phyloP scores from a whole-genome alignment of 2,797 vertebrate genomes.

The Tolypeutes matacus region DNA sequence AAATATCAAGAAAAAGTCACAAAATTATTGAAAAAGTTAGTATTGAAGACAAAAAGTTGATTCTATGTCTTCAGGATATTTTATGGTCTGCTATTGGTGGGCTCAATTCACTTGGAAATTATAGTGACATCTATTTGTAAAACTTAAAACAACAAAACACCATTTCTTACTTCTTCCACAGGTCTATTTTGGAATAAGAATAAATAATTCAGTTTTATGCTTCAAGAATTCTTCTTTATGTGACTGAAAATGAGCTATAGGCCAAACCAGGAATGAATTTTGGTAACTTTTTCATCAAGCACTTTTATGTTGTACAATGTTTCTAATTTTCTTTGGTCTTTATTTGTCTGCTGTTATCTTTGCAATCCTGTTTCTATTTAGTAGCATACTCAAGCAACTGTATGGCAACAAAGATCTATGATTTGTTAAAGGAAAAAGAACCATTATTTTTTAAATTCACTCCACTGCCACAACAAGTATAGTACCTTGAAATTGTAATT shows the following conservation, averaged over 20 bases:
- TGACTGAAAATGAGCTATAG: neutral
- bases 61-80: constrained; percentile 6
- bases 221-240: neutral
- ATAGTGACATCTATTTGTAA: neutral
- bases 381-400: neutral
- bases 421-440: neutral
- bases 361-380: neutral
- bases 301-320: neutral
- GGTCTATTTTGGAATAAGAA: neutral
- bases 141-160: neutral
- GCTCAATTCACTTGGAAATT: neutral
- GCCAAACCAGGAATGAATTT: neutral
- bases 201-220: neutral
- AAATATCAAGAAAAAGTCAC: constrained; percentile 13
- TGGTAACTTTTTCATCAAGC: neutral
- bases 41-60: neutral
- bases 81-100: neutral
- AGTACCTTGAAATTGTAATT: neutral
- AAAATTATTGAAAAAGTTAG: constrained; percentile 6
- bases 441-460: neutral
- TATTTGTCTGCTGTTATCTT: neutral
- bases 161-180: neutral
- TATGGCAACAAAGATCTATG: neutral
- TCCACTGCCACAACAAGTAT: too few species aligned
- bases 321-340: neutral